These are phyloP conservation scores for Dermatophagoides farinae DNA, from an alignment of 1,140 invertebrate genomes.

Conservation along the genomic window DNA sequence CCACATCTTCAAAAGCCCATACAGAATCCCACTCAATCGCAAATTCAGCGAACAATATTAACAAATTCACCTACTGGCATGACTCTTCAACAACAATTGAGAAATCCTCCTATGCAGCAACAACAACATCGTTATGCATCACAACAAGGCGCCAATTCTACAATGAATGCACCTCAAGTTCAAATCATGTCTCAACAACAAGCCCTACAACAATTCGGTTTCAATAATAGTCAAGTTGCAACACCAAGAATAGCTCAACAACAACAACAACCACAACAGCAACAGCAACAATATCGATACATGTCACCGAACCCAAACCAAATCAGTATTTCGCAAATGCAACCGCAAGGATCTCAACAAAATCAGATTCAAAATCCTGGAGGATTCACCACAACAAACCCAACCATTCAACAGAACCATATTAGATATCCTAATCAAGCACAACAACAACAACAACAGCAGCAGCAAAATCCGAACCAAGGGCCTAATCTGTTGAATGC, in stretches of 20 bases:
- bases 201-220: conserved; percentile 6
- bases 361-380: background rate
- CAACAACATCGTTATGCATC: conserved; percentile 3
- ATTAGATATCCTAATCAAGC: conserved; percentile 2
- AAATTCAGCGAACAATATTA: conserved; percentile 4
- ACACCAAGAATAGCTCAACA: conserved; percentile 6
- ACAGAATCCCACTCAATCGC: background rate
- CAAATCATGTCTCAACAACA: conserved; percentile 11
- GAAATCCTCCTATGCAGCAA: conserved; percentile 10
- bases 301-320: conserved; percentile 3
- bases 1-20: too few relatives aligned
- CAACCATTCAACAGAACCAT: background rate
- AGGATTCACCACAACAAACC: background rate
- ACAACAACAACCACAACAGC: conserved; percentile 1
- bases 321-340: conserved; percentile 8
- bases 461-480: conserved; percentile 38
- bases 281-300: conserved; percentile 9
- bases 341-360: background rate
- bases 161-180: background rate
- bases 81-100: conserved; percentile 14
- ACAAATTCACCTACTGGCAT: background rate
- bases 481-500: conserved; percentile 29
- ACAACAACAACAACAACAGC: conserved; percentile 35
- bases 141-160: background rate
- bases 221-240: conserved; percentile 4